Evolutionary conservation across 2,797 vertebrate genomes (phyloP), one percentile per base, ranked within the genome.

Genomic region (Coranthus polyacanthus): DNA sequence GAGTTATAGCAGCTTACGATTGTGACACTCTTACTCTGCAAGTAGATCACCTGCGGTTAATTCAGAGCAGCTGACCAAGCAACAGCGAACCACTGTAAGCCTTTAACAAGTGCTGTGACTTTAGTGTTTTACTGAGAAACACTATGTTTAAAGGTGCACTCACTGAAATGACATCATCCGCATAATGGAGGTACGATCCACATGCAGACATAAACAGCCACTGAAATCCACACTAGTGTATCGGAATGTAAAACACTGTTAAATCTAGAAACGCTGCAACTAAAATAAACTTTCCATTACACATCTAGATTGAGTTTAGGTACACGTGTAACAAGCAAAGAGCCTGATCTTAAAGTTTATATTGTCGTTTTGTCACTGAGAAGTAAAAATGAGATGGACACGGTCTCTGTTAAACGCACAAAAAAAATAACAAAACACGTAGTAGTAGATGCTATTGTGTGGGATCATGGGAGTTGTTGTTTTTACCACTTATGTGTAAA

Each of bases 51-150:
- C 83, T 80, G 71, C 6, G 17, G 47, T 61, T 86, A 83, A 86
- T 76, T 79, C 72, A 73, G 56, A 81, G 68, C 22, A 34, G 85
- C 86, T 91, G 88, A 92, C 70, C 63, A 26, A 69, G 89, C 85
- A 82, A 42, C 7, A 2, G 12, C 47, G 70, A 81, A 63, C 72
- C 42, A 4, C 55, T 13, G 6, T 73, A 61, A 91, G 81, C 84
- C 61, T 72, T 87, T 87, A 90, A 89, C 82, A 68, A 87, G 79
- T 44, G 67, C 75, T 76, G 52, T 71, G 83, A 72, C 68, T 72
- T 50, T 8, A 38, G 52, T 0, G 78, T 78, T 70, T 65, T 7
- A 61, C 68, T 12, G 60, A 47, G 60, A 66, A 70, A 67, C 0
- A 6, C 70, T 46, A 80, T 59, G 59, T 82, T 88, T 86, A 82